These are phyloP conservation scores for Cuniculus paca DNA, from an alignment of 2,797 vertebrate genomes.

Conservation along the genomic window DNA sequence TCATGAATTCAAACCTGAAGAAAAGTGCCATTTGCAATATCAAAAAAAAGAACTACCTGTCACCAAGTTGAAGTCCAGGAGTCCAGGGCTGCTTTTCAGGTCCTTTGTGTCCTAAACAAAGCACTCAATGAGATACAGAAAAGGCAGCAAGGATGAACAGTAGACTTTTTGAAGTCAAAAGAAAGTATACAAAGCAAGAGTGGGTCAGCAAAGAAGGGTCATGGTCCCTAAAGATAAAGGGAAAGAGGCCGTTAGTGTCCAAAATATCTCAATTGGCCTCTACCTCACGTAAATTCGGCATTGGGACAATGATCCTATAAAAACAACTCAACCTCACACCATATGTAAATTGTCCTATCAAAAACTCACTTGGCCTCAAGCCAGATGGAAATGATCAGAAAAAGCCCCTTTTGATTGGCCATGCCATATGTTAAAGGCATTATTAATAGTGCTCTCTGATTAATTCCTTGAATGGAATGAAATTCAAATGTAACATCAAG, in stretches of 20 bases:
- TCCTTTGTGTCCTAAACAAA: background rate
- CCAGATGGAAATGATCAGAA: background rate
- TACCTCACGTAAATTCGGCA: background rate
- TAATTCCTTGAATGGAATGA: background rate
- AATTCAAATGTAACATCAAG: background rate
- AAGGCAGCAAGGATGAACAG: background rate
- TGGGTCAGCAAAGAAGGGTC: background rate
- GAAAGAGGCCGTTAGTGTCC: background rate
- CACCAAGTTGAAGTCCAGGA: background rate
- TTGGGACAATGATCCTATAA: background rate
- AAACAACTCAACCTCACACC: background rate
- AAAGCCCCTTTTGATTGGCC: background rate
- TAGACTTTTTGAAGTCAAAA: background rate
- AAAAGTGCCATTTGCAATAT: constrained; percentile 18
- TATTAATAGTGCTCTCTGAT: background rate
- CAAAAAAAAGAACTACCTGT: constrained; percentile 27
- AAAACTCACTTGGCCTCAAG: background rate
- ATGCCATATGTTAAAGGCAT: background rate
- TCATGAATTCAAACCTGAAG: background rate
- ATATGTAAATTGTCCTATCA: background rate
- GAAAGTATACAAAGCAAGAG: background rate
- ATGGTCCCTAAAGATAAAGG: background rate
- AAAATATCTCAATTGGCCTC: background rate
- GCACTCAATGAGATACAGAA: background rate
- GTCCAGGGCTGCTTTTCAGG: background rate